These are phyloP conservation scores for Bovichtus variegatus DNA, from an alignment of 2,797 vertebrate species.

Conservation along the genomic window DNA sequence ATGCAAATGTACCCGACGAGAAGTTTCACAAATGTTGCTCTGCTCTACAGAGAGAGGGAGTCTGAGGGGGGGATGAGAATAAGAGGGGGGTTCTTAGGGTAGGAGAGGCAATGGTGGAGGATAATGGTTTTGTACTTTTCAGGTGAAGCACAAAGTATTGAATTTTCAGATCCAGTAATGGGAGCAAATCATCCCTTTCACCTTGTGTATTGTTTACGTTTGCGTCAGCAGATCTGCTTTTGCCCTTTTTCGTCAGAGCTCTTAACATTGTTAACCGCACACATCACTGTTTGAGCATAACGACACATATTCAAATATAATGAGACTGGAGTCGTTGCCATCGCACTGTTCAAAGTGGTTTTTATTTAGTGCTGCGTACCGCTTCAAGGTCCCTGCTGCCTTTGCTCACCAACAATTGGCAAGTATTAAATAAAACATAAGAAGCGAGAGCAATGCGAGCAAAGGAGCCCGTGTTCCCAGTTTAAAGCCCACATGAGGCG, in stretches of 20 bases:
- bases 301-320: conserved; percentile 59
- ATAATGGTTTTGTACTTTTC: conserved; percentile 44
- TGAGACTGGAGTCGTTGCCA: conserved; percentile 69
- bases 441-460: conserved; percentile 68
- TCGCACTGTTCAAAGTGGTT: conserved; percentile 67
- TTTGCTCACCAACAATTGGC: conserved; percentile 70
- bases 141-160: conserved; percentile 48
- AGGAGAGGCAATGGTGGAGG: conserved; percentile 5
- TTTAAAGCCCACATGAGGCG: conserved; percentile 56
- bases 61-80: neutral
- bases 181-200: conserved; percentile 47
- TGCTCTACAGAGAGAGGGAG: neutral
- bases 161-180: conserved; percentile 54
- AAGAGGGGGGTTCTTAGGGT: neutral
- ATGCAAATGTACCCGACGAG: conserved; percentile 21
- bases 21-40: conserved; percentile 9
- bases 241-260: conserved; percentile 45
- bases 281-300: conserved; percentile 59
- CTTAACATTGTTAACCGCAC: conserved; percentile 63
- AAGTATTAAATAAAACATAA: conserved; percentile 75
- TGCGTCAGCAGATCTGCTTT: conserved; percentile 51
- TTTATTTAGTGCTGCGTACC: conserved; percentile 70
- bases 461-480: conserved; percentile 50
- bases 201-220: conserved; percentile 42
- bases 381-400: conserved; percentile 67